Evolutionary conservation across 1,140 invertebrate genomes (phyloP).

Genomic region (Trissolcus basalis): DNA sequence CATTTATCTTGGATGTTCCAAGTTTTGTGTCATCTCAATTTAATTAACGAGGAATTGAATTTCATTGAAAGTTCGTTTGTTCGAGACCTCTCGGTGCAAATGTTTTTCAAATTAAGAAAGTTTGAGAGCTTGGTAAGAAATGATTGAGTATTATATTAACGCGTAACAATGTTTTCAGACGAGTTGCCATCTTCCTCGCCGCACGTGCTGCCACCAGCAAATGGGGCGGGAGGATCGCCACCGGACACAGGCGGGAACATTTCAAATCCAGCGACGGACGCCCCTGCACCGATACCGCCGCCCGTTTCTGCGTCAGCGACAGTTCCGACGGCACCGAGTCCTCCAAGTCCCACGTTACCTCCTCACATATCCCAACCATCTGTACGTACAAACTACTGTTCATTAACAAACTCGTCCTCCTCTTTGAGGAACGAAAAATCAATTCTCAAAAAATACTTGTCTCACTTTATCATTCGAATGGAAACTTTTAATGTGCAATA

Average conservation of each 20-base stretch:
- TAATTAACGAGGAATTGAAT: too few species aligned
- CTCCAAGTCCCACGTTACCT: slow-evolving; percentile 75
- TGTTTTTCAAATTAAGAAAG: too few species aligned
- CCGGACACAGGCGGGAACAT: slow-evolving; percentile 75
- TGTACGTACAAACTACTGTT: slow-evolving; percentile 66
- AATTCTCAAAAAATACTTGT: too few species aligned
- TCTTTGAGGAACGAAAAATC: too few species aligned
- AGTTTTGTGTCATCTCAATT: too few species aligned
- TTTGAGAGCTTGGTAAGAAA: not conserved
- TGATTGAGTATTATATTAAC: not conserved
- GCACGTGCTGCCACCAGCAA: slow-evolving; percentile 77
- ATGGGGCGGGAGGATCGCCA: slow-evolving; percentile 74
- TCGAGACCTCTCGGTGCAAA: too few species aligned
- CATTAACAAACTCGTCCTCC: too few species aligned
- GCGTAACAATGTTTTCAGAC: slow-evolving; percentile 64
- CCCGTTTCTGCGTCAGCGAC: slow-evolving; percentile 74
- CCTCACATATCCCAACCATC: slow-evolving; percentile 76
- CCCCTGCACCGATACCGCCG: slow-evolving; percentile 74
- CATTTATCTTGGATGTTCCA: too few species aligned
- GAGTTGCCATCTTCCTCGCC: slow-evolving; percentile 76
- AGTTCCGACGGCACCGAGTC: slow-evolving; percentile 74
- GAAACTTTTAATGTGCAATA: too few species aligned
- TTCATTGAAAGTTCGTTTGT: too few species aligned
- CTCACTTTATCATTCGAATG: too few species aligned
- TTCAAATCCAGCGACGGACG: slow-evolving; percentile 75